Evolutionary conservation across 2,888 invertebrate genomes (phyloP), one percentile per base, ranked within the genome.

Genomic region (Diploptera punctata): DNA sequence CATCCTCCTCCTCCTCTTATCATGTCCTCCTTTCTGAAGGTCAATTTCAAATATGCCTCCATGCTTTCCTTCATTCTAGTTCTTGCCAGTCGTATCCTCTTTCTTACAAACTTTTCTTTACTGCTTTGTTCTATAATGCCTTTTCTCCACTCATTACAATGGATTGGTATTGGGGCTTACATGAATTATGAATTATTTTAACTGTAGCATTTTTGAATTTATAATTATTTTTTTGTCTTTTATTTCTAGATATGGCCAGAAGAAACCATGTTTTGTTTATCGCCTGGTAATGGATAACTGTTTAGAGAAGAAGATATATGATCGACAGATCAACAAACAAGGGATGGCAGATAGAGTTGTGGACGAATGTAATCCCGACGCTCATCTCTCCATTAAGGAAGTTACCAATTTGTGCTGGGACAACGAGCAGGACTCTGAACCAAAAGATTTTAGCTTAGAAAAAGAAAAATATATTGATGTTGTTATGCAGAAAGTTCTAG

Each of bases 341-440:
- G 98, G 98, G 73, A 97, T 99, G 94, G 94, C 98, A 0, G 98
- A 99, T 83, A 88, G 99, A 18, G 98, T 99, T 3, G 98, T 99
- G 0, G 99, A 99, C 84, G 99, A 99, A 82, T 93, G 98, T 80
- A 97, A 98, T 83, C 98, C 98, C 0, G 97, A 99, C 81, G 97
- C 97, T 0, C 95, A 95, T 81, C 85, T 96, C 33, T 94, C 94
- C 1, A 89, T 95, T 84, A 95, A 94, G 83, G 95, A 95, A 80
- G 92, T 95, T 38, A 94, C 94, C 16, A 95, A 94, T 75, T 85
- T 98, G 26, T 93, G 97, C 79, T 94, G 94, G 84, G 94, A 96
- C 79, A 94, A 96, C 81, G 95, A 94, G 80, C 90, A 93, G 81
- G 95, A 96, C 79, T 88, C 91, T 26, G 92, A 92, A 77, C 86